Conservation (phyloP, 2,888 invertebrate species). For the Tupiocoris notatus region DNA sequence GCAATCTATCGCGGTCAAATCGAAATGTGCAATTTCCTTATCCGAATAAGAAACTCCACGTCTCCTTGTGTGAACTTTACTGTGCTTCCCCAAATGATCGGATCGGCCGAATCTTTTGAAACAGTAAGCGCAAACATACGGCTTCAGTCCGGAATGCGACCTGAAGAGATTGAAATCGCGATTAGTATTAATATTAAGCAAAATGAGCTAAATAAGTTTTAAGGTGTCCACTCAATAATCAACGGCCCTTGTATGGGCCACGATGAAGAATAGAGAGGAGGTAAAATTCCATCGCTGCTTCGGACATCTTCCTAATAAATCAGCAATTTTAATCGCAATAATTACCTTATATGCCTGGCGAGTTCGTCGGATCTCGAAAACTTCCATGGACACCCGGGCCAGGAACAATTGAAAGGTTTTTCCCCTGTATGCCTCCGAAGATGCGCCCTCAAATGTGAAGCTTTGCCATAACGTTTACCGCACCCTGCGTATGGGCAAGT, state of each 20-base stretch:
- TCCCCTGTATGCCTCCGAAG: constrained; percentile 79
- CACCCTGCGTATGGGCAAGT: constrained; percentile 71
- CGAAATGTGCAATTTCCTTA: neutral
- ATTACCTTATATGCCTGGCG: constrained; percentile 67
- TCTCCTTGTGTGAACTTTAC: constrained; percentile 65
- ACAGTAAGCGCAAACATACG: constrained; percentile 85
- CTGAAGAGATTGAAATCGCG: constrained; percentile 54
- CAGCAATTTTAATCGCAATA: neutral
- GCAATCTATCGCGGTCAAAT: no score
- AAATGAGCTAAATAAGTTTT: no score
- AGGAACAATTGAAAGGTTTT: constrained; percentile 71
- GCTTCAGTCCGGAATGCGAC: constrained; percentile 94
- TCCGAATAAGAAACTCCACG: neutral
- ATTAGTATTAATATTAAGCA: no score
- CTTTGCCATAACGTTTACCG: constrained; percentile 81
- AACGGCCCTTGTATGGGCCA: no score
- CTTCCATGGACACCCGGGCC: constrained; percentile 84
- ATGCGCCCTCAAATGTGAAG: constrained; percentile 87
- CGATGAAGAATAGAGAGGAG: no score
- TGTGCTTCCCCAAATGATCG: constrained; percentile 91
- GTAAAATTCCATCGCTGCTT: no score
- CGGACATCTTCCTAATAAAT: neutral
- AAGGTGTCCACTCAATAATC: no score
- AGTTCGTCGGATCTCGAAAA: constrained; percentile 94
- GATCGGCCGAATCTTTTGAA: constrained; percentile 87